These are phyloP conservation scores for Vollenhovia emeryi DNA, from an alignment of 1,140 invertebrate species.

Conservation along the genomic window DNA sequence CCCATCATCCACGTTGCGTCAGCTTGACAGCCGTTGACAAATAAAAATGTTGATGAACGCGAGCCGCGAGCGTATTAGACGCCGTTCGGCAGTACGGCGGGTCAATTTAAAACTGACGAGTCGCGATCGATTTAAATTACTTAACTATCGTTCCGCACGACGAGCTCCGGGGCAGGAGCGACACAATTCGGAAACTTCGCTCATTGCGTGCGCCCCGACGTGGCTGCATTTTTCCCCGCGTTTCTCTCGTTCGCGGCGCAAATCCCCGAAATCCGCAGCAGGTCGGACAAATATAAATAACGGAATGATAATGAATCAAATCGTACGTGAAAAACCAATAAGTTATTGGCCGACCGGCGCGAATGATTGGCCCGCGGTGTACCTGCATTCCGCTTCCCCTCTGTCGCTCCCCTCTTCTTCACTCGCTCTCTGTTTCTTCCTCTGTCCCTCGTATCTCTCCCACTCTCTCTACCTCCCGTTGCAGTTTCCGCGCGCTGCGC, in stretches of 20 bases:
- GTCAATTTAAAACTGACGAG: background rate
- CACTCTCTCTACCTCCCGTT: background rate
- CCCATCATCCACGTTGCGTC: background rate
- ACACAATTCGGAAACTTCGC: background rate
- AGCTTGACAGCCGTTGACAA: background rate
- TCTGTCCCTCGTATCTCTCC: background rate
- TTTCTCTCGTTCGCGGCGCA: constrained; percentile 39
- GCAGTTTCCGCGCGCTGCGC: constrained; percentile 24
- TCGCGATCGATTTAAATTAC: background rate
- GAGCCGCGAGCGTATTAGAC: background rate
- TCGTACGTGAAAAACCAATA: constrained; percentile 84
- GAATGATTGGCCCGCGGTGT: constrained; percentile 80
- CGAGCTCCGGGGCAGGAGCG: constrained; percentile 18
- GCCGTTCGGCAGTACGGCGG: no score
- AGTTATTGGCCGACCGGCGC: constrained; percentile 81
- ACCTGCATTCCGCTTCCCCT: constrained; percentile 52
- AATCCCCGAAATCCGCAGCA: constrained; percentile 71
- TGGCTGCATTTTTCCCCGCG: constrained; percentile 53
- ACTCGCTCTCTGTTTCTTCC: background rate
- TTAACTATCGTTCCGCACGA: constrained; percentile 15
- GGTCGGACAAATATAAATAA: constrained; percentile 83
- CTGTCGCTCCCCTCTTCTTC: background rate
- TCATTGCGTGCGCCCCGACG: constrained; percentile 12
- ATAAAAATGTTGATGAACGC: background rate
- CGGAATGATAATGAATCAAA: constrained; percentile 84